Conservation (phyloP, 1,140 invertebrate genomes). For the Mycetomoellerius zeteki region DNA sequence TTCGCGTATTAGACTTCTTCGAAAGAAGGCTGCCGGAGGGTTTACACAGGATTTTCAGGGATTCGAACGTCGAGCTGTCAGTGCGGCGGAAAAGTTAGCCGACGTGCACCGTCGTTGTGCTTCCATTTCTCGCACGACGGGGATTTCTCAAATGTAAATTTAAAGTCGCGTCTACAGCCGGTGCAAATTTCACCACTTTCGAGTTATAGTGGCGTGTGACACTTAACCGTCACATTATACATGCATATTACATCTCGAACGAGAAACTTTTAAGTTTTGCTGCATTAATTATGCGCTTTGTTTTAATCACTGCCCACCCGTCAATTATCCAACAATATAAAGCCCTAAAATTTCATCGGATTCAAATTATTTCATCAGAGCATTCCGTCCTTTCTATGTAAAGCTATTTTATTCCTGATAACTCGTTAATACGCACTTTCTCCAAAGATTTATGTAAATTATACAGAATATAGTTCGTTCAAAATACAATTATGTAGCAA, state of each 20-base stretch:
- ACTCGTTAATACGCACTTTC: background rate
- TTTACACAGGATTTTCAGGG: conserved; percentile 75
- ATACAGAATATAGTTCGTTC: no score
- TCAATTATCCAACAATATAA: conserved; percentile 19
- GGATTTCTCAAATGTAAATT: conserved; percentile 76
- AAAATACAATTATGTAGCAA: no score
- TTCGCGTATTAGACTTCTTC: conserved; percentile 69
- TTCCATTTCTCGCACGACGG: conserved; percentile 72
- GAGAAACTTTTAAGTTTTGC: conserved; percentile 43
- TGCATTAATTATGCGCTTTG: conserved; percentile 34
- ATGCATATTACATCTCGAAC: conserved; percentile 57
- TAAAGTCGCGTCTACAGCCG: conserved; percentile 66
- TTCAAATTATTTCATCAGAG: background rate
- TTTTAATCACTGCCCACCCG: conserved; percentile 24
- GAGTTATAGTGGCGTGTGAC: conserved; percentile 39
- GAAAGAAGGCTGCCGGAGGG: conserved; percentile 50
- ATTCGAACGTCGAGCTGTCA: conserved; percentile 73
- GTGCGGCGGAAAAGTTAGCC: conserved; percentile 72
- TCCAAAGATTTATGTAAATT: conserved; percentile 12
- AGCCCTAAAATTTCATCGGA: conserved; percentile 1
- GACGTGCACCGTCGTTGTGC: conserved; percentile 72
- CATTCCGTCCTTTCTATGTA: no score
- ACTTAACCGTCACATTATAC: conserved; percentile 60
- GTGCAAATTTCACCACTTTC: conserved; percentile 66
- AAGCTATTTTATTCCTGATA: background rate